Evolutionary conservation across 2,113 vertebrate genomes (phyloP).

Genomic region (Gracilinanus agilis): DNA sequence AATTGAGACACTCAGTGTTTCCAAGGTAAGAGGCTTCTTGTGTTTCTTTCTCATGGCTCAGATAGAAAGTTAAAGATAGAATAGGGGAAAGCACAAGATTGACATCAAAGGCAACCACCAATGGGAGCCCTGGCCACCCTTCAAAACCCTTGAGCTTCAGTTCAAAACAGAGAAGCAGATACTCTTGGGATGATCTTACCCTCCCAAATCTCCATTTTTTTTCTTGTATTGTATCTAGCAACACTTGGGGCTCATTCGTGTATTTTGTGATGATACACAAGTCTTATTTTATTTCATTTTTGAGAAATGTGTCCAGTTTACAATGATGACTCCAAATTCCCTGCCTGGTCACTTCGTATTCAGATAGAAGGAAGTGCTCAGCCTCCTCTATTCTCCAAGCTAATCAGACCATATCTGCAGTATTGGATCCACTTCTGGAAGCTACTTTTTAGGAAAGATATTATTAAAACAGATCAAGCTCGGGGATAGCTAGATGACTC

Average conservation of each 20-base stretch:
- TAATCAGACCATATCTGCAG: neutral
- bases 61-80: neutral
- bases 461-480: neutral
- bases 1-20: neutral
- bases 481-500: too few species aligned
- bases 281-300: neutral
- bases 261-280: neutral
- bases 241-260: neutral
- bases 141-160: neutral
- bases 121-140: neutral
- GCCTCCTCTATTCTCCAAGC: neutral
- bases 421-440: neutral
- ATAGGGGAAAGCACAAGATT: neutral
- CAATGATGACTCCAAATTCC: neutral
- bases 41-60: neutral
- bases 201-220: too few species aligned
- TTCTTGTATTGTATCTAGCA: neutral
- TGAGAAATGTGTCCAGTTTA: neutral
- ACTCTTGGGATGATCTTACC: neutral
- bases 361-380: neutral
- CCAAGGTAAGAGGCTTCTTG: neutral
- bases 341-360: neutral
- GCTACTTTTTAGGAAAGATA: too few species aligned
- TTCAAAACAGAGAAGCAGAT: neutral
- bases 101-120: neutral